phyloP scores from a whole-genome alignment of 2,113 vertebrate genomes.

The Grus americana region DNA sequence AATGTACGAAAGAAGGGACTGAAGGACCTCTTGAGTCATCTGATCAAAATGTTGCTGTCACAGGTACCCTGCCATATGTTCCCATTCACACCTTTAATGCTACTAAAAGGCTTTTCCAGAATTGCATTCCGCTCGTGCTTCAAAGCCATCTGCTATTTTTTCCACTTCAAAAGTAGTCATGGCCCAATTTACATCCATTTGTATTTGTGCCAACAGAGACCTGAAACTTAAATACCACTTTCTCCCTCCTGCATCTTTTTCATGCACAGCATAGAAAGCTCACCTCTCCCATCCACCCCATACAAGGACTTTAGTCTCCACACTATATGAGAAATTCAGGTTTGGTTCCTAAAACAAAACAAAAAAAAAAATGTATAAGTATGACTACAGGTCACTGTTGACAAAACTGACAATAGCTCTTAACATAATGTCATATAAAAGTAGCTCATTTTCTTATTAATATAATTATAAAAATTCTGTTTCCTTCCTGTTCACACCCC shows the following conservation, averaged over 20 bases:
- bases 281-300: background rate
- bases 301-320: background rate
- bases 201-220: background rate
- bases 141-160: background rate
- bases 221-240: background rate
- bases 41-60: background rate
- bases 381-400: background rate
- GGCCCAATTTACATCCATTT: background rate
- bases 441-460: conserved; percentile 4
- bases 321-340: background rate
- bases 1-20: background rate
- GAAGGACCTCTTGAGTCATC: background rate
- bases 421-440: background rate
- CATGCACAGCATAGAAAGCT: background rate
- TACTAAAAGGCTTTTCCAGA: background rate
- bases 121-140: background rate
- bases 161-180: background rate
- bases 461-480: background rate
- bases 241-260: background rate
- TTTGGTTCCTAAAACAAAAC: background rate
- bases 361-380: background rate
- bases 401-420: background rate
- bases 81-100: background rate
- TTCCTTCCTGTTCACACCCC: background rate
- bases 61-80: background rate